Conservation (phyloP, 2,113 vertebrate species). For the rabbit (Oryctolagus cuniculus) region DNA sequence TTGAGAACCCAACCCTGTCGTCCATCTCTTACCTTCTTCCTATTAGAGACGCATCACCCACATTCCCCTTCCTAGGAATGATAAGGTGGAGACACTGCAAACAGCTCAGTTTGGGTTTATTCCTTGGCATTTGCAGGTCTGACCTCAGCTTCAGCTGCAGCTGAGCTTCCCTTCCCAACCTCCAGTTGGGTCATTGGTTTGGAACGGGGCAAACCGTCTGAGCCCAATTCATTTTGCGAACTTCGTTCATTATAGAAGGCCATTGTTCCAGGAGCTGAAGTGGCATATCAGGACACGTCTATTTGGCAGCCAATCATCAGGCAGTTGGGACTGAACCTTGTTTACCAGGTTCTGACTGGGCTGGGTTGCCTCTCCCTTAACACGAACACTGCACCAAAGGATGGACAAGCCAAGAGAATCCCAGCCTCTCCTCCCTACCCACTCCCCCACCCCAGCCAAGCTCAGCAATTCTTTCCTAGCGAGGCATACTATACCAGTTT, state of each 20-base stretch:
- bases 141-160: slow-evolving; percentile 15
- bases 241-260: slow-evolving; percentile 52
- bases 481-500: background rate
- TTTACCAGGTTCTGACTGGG: slow-evolving; percentile 52
- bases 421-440: background rate
- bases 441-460: background rate
- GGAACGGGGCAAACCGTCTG: slow-evolving; percentile 39
- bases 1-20: background rate
- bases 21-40: background rate
- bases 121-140: background rate
- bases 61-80: background rate
- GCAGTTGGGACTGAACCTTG: background rate
- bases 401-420: background rate
- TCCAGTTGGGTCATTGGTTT: slow-evolving; percentile 29
- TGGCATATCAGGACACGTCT: slow-evolving; percentile 63
- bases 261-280: slow-evolving; percentile 66
- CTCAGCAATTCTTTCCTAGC: background rate
- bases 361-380: background rate
- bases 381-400: background rate
- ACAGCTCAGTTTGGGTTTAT: slow-evolving; percentile 9
- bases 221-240: slow-evolving; percentile 32
- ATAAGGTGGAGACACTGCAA: background rate
- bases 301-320: background rate
- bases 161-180: slow-evolving; percentile 26
- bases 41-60: background rate